Evolutionary conservation across 2,888 invertebrate species (phyloP).

Genomic region (Phytoseiulus persimilis): DNA sequence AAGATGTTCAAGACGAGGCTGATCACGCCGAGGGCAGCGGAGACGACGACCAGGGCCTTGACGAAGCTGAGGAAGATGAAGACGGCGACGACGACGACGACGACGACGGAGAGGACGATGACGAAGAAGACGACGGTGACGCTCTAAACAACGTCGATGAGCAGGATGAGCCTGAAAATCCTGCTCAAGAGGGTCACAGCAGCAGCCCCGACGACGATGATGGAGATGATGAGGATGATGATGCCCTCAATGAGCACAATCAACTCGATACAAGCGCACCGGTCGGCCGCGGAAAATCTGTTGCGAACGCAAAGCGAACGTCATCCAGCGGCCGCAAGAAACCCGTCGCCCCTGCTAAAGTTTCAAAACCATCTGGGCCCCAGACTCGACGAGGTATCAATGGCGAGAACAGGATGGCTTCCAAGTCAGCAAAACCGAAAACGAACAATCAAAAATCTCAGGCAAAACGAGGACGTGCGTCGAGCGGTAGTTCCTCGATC

Average conservation of each 20-base stretch:
- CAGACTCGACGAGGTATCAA: not conserved
- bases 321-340: constrained; percentile 20
- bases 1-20: constrained; percentile 43
- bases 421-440: not conserved
- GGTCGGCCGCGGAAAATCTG: not conserved
- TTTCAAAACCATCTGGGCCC: not conserved
- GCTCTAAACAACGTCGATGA: not conserved
- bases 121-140: constrained; percentile 37
- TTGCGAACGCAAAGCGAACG: not conserved
- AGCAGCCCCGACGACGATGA: constrained; percentile 40
- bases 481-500: constrained; percentile 38
- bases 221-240: constrained; percentile 38
- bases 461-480: constrained; percentile 39
- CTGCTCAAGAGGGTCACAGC: constrained; percentile 9
- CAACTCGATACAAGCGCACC: not conserved
- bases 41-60: constrained; percentile 45
- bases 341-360: not conserved
- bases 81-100: constrained; percentile 40
- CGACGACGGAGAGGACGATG: constrained; percentile 43
- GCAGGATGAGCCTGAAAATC: not conserved
- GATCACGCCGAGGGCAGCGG: constrained; percentile 42
- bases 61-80: constrained; percentile 38
- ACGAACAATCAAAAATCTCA: constrained; percentile 38
- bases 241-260: not conserved
- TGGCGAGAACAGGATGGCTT: not conserved